A percentile compares a stretch with the other conserved stretches of the same genome.
Conservation (phyloP, 2,888 invertebrate species). For the Mantis religiosa region DNA sequence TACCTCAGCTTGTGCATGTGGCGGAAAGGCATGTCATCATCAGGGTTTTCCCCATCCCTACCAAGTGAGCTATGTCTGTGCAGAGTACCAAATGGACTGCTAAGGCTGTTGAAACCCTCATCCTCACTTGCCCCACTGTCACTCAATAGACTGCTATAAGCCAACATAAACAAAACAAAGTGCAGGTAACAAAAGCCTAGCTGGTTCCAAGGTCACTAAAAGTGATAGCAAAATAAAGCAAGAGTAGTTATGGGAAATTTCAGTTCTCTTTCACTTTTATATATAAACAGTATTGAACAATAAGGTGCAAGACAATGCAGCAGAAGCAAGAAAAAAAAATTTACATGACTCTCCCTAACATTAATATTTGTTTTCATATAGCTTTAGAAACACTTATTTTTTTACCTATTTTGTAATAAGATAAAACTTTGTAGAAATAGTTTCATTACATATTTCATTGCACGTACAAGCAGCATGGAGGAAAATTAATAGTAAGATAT, state of each 20-base stretch:
- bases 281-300: too few species aligned
- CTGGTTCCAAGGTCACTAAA: background rate
- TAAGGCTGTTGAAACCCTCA: conserved; percentile 35
- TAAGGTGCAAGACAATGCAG: too few species aligned
- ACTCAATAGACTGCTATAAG: conserved; percentile 35
- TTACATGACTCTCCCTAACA: too few species aligned
- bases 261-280: background rate
- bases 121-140: conserved; percentile 37
- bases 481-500: too few species aligned
- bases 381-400: too few species aligned
- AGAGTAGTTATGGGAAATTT: background rate
- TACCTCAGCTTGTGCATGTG: conserved; percentile 67
- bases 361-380: too few species aligned
- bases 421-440: too few species aligned
- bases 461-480: too few species aligned
- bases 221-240: background rate
- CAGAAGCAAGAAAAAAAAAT: too few species aligned
- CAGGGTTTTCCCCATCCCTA: conserved; percentile 53
- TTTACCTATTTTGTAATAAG: too few species aligned
- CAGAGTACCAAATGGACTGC: conserved; percentile 39
- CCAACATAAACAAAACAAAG: background rate
- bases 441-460: too few species aligned
- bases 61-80: conserved; percentile 51
- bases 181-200: background rate
- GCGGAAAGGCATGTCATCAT: conserved; percentile 38